phyloP scores from a whole-genome alignment of 30 jellyfish, hydroid and myxozoan species.

The Clytia hemisphaerica region DNA sequence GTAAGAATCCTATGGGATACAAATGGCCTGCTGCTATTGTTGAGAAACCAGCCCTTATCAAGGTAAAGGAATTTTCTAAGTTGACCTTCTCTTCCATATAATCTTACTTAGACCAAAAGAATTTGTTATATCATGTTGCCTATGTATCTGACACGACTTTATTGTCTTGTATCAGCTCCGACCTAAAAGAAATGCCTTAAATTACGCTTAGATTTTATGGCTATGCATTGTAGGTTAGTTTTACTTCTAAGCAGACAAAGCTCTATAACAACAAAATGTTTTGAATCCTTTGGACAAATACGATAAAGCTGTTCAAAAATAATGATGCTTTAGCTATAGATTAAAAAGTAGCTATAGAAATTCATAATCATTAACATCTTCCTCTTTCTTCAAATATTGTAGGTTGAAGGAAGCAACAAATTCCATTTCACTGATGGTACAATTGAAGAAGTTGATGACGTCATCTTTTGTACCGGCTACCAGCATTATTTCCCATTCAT shows the following conservation, averaged over 20 bases:
- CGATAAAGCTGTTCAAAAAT: background rate
- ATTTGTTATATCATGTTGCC: too few species aligned
- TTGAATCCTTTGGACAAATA: background rate
- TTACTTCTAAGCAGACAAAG: too few species aligned
- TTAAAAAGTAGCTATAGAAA: background rate
- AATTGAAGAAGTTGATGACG: constrained; percentile 45
- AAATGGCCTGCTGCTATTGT: constrained; percentile 57
- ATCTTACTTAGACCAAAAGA: too few species aligned
- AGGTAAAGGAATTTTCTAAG: constrained; percentile 37
- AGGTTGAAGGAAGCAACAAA: background rate
- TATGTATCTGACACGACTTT: too few species aligned
- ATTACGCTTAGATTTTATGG: too few species aligned
- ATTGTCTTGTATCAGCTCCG: too few species aligned
- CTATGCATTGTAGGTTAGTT: too few species aligned
- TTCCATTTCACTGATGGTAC: constrained; percentile 45
- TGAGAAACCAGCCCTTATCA: constrained; percentile 40
- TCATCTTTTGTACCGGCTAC: constrained; percentile 79
- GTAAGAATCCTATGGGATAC: constrained; percentile 54
- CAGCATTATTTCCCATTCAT: constrained; percentile 51
- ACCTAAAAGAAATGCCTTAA: too few species aligned
- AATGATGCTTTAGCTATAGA: background rate
- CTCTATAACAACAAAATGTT: too few species aligned
- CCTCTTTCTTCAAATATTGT: background rate
- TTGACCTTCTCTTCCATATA: background rate
- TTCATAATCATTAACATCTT: background rate